Evolutionary conservation across 1,140 invertebrate genomes (phyloP), one percentile per base, ranked within the genome.

Genomic region (Stegodyphus dumicola): DNA sequence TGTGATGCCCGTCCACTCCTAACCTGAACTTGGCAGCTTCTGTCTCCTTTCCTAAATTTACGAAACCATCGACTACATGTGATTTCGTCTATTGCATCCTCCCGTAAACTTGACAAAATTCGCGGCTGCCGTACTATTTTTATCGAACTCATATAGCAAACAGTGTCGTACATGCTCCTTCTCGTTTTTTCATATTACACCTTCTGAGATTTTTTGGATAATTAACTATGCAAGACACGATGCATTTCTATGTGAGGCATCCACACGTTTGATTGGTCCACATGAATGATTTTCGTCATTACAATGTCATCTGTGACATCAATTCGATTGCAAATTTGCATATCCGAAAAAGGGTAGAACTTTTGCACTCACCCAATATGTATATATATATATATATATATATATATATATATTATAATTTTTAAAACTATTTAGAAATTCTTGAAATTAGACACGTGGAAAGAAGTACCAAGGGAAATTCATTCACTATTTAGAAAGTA

Each of bases 271-370:
- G 1, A 67, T 67, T 67, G 65, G 17, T 6, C 65, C n/a, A n/a
- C n/a, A n/a, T n/a, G n/a, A n/a, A 67, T 6, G 65, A 67, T 67
- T 67, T 67, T 7, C 17, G 65, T 67, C 65, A 67, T 67, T 67
- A 67, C 65, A 67, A 18, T 67, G 65, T n/a, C 65, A 67, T 6
- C 1, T 67, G 65, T 13, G 65, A 17, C 65, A 6, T 67, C 17
- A 15, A 17, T 67, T 67, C 65, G 3, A 15, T 67, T 67, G 65
- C 11, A 67, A 67, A 67, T 67, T 15, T 67, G 65, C 5, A 67
- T 1, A 67, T 67, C 17, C 17, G 1, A 67, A 67, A 67, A 67
- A 2, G 65, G 5, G 65, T 15, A 67, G 11, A 67, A 67, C 65
- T n/a, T 67, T 67, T n/a, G 65, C 65, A 67, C 65, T 67, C 65